phyloP scores from a whole-genome alignment of 2,888 invertebrate species.

The Rambutsinella grinnellia region DNA sequence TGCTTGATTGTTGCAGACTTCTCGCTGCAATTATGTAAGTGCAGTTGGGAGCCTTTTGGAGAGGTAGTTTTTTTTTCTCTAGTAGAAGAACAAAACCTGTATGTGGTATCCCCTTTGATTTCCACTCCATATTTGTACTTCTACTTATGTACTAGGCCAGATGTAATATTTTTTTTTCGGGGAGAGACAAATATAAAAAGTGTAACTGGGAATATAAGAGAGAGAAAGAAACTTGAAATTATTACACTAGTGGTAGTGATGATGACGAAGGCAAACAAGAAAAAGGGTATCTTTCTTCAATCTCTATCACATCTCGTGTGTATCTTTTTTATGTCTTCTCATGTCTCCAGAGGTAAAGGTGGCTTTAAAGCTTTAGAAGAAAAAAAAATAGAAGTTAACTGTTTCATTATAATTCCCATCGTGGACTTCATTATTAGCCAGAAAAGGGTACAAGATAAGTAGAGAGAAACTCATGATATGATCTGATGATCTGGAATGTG shows the following conservation, averaged over 20 bases:
- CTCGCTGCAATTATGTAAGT: background rate
- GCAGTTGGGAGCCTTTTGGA: no score
- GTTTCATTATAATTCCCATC: conserved; percentile 8
- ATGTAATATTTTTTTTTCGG: no score
- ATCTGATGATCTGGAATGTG: background rate
- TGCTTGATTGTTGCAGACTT: background rate
- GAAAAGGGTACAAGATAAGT: background rate
- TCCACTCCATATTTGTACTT: background rate
- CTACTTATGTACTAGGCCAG: background rate
- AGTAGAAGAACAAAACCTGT: no score
- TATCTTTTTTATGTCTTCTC: background rate
- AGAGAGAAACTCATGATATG: background rate
- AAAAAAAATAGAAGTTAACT: conserved; percentile 18
- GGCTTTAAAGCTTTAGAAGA: background rate
- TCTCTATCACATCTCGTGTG: background rate
- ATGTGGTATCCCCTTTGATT: no score
- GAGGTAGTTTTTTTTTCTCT: no score
- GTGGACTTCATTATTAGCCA: background rate
- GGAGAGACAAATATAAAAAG: no score
- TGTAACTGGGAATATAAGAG: no score
- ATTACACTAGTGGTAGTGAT: background rate
- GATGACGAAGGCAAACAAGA: background rate
- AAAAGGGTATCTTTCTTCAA: background rate
- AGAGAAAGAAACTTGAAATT: background rate
- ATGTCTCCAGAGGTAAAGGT: background rate